phyloP scores from a whole-genome alignment of 1,140 invertebrate species.

The Ceratosolen solmsi region DNA sequence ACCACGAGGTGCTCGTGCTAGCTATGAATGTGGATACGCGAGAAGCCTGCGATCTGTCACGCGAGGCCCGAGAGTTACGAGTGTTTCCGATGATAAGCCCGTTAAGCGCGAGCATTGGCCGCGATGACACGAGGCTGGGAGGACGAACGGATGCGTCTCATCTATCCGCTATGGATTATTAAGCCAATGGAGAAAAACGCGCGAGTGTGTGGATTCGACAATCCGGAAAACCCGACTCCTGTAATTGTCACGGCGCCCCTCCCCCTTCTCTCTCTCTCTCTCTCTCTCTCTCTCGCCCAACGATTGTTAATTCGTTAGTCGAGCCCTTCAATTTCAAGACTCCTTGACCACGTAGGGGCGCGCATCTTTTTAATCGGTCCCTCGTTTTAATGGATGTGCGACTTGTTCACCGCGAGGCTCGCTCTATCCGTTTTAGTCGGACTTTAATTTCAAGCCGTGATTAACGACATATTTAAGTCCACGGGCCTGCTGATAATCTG shows the following conservation, averaged over 20 bases:
- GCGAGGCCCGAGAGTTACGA: conserved; percentile 60
- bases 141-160: neutral
- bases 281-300: too few relatives aligned
- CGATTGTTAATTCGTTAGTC: conserved; percentile 13
- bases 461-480: conserved; percentile 6
- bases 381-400: neutral
- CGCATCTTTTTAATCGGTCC: neutral
- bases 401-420: too few relatives aligned
- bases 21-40: conserved; percentile 44
- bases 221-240: neutral
- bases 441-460: conserved; percentile 7
- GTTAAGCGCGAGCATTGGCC: conserved; percentile 58
- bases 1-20: neutral
- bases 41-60: conserved; percentile 58
- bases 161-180: neutral
- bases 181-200: neutral
- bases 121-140: conserved; percentile 19
- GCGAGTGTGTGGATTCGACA: neutral
- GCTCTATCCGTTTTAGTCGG: too few relatives aligned
- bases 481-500: neutral
- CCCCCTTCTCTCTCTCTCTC: neutral
- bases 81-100: conserved; percentile 63
- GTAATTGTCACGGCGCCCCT: neutral
- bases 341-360: neutral
- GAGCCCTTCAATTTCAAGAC: neutral